Base-by-base conservation (phyloP, 2,888 invertebrate genomes). In the Willowsia nigromaculata region DNA sequence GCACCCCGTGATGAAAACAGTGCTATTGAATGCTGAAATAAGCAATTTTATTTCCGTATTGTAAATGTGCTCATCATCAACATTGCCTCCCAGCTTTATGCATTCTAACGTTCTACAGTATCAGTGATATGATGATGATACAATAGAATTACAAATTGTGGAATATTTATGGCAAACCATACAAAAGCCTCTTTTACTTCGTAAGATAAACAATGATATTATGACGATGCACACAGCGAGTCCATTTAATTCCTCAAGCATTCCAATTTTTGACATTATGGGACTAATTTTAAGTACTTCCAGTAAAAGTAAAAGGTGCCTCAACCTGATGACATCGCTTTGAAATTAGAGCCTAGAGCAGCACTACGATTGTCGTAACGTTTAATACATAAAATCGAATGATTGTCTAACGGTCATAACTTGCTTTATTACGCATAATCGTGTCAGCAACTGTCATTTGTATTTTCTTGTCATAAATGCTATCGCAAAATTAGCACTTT, bases 371-470 rank as follows among this genome's bases (percentile, higher is more conserved):
- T n/a, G n/a, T n/a, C n/a, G n/a, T n/a, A n/a, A n/a, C n/a, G n/a
- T n/a, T n/a, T n/a, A n/a, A 25, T 40, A 22, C 22, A 11, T 80
- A 7, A 30, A 27, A 76, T n/a, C n/a, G n/a, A n/a, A n/a, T n/a
- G n/a, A n/a, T n/a, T n/a, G n/a, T 47, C 50, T 53, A 47, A 71
- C 50, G 27, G 68, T 47, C 68, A 78, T 71, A 87, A 81, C 33
- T 82, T 80, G 68, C 27, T 40, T 53, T 59, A 68, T 82, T 33
- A 43, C 53, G 71, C 50, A 74, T 80, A 87, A 87, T 87, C 82
- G 71, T 82, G 80, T 87, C 87, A 74, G 59, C 74, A 87, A 87
- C 27, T 82, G 50, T 62, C 82, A 82, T 74, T 87, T 62, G 40
- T 18, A 65, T 40, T 56, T 53, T 53, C 65, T n/a, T 33, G 22